phyloP scores from a whole-genome alignment of 2,797 vertebrate genomes.

The Momotus momota region DNA sequence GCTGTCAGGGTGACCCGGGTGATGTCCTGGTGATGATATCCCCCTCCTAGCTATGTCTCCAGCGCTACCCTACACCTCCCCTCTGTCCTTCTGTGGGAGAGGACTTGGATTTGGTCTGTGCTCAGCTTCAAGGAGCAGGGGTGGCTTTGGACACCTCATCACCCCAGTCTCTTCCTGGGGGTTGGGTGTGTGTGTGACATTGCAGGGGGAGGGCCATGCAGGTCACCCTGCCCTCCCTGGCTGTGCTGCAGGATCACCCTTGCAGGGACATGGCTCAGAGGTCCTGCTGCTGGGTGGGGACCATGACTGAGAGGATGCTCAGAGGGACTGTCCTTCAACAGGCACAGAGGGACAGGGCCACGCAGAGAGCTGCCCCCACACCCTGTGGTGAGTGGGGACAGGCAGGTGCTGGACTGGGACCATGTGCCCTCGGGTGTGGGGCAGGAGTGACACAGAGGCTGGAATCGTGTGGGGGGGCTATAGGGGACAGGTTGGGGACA shows the following conservation, averaged over 20 bases:
- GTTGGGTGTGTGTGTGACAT: no score
- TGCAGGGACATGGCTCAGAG: fast-evolving
- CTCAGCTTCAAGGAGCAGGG: fast-evolving
- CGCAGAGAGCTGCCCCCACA: no score
- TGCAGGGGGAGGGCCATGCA: background rate
- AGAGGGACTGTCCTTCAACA: no score
- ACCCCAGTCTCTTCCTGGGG: fast-evolving
- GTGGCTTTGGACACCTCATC: background rate
- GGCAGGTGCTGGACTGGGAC: fast-evolving
- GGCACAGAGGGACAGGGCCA: no score
- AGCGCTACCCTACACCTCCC: fast-evolving
- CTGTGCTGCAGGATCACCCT: background rate
- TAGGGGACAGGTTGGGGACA: background rate
- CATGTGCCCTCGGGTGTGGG: background rate
- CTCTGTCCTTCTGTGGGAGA: background rate
- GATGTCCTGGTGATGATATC: background rate
- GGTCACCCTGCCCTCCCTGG: background rate
- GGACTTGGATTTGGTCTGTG: no score
- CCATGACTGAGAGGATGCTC: background rate
- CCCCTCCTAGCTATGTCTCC: background rate
- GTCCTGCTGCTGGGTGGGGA: background rate
- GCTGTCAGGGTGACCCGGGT: fast-evolving
- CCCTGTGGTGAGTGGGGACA: background rate
- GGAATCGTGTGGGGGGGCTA: background rate
- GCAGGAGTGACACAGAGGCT: no score